Conservation (phyloP, 2,113 vertebrate genomes). For the Boleophthalmus pectinirostris region DNA sequence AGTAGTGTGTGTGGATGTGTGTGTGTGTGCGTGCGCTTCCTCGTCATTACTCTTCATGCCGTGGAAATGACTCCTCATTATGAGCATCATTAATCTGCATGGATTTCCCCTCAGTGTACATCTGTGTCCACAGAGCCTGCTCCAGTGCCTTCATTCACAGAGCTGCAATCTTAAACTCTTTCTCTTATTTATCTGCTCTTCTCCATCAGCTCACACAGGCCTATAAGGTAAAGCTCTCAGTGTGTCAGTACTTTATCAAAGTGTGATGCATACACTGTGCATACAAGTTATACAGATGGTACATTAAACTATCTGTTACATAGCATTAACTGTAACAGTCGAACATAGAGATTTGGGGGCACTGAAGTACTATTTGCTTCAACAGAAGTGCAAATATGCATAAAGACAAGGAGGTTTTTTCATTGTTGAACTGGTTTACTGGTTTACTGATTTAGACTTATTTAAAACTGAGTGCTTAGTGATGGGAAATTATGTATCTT, state of each 20-base stretch:
- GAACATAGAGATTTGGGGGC: not conserved
- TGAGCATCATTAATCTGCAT: conserved; percentile 71
- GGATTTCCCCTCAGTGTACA: conserved; percentile 30
- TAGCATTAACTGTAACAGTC: not conserved
- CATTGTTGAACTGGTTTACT: not conserved
- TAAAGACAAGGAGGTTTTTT: not conserved
- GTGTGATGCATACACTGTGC: conserved; percentile 2
- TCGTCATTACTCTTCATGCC: conserved; percentile 62
- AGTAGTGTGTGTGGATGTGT: conserved; percentile 19
- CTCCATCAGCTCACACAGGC: conserved; percentile 93
- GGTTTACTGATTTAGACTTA: not conserved
- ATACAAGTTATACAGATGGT: not conserved
- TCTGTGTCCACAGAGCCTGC: conserved; percentile 44
- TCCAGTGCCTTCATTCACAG: conserved; percentile 28
- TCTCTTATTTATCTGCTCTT: conserved; percentile 62
- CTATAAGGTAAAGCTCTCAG: conserved; percentile 86
- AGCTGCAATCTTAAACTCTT: conserved; percentile 40
- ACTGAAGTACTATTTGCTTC: not conserved
- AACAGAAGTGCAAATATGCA: not conserved
- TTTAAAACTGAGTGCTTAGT: not conserved
- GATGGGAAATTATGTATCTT: too few species aligned
- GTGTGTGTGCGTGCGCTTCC: conserved; percentile 28
- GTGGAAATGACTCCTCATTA: conserved; percentile 68
- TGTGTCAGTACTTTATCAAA: not conserved
- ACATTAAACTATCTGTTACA: not conserved